phyloP scores from a whole-genome alignment of 1,140 invertebrate genomes.

The Lordiphosa mommai region DNA sequence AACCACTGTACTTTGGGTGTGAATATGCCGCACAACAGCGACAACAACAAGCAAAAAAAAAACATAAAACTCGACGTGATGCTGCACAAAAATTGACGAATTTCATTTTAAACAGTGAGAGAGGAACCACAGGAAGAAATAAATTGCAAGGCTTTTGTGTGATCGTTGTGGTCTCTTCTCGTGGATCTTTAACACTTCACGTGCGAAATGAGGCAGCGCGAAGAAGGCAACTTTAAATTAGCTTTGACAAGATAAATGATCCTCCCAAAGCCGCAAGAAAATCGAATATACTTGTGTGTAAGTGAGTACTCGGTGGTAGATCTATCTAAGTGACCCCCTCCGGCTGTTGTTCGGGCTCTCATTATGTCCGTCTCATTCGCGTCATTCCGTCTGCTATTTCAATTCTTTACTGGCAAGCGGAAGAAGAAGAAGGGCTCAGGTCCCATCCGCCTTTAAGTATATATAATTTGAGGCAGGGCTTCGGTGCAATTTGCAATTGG shows the following conservation, averaged over 20 bases:
- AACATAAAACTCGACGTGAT: constrained; percentile 35
- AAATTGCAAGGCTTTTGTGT: constrained; percentile 41
- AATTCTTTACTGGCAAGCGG: constrained; percentile 32
- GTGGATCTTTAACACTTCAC: constrained; percentile 65
- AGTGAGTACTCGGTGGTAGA: not conserved
- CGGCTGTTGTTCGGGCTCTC: constrained; percentile 12
- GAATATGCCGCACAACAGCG: constrained; percentile 6
- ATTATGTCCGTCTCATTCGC: constrained; percentile 56
- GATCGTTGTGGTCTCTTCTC: constrained; percentile 1
- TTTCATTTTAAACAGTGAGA: constrained; percentile 26
- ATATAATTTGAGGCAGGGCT: constrained; percentile 57
- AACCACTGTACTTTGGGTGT: not conserved
- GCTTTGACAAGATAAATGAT: constrained; percentile 73
- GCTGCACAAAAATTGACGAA: constrained; percentile 45
- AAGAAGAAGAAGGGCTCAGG: constrained; percentile 24
- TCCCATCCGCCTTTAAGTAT: constrained; percentile 50
- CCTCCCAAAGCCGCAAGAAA: constrained; percentile 25
- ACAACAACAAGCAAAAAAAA: constrained; percentile 9
- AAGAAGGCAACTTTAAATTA: constrained; percentile 56
- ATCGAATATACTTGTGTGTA: constrained; percentile 30
- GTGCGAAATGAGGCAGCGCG: constrained; percentile 51
- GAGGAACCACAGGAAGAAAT: constrained; percentile 48
- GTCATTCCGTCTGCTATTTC: constrained; percentile 61
- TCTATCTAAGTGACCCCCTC: constrained; percentile 18
- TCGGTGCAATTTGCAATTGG: constrained; percentile 58